phyloP scores from a whole-genome alignment of 23 tunicate species.

The Corella eumyota region DNA sequence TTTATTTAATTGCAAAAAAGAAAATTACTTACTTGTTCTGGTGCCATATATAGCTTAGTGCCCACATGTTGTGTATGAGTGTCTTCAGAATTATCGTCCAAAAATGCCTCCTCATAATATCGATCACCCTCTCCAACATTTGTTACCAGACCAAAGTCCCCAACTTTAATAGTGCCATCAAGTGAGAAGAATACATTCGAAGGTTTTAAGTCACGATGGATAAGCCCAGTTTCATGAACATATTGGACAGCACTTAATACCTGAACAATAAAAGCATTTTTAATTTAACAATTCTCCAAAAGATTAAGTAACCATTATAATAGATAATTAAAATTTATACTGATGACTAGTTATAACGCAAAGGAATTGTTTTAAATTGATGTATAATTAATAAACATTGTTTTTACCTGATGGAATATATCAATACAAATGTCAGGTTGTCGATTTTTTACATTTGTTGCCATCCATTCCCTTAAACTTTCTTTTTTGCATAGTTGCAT shows the following conservation, averaged over 20 bases:
- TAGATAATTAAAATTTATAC: too few species aligned
- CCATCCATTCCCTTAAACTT: conserved; percentile 62
- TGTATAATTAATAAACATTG: neutral
- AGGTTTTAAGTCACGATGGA: conserved; percentile 89
- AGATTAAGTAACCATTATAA: too few species aligned
- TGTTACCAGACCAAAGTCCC: conserved; percentile 87
- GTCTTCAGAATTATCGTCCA: conserved; percentile 1
- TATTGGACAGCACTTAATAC: conserved; percentile 73
- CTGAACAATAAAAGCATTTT: too few species aligned
- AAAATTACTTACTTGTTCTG: conserved; percentile 48
- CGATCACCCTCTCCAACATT: conserved; percentile 19
- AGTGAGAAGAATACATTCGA: conserved; percentile 86
- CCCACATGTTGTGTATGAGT: conserved; percentile 74
- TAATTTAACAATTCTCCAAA: too few species aligned
- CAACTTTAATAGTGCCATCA: conserved; percentile 76
- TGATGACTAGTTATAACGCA: too few species aligned
- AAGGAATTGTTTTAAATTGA: too few species aligned
- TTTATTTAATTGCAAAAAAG: too few species aligned
- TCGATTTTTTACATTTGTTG: conserved; percentile 16
- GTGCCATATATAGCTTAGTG: conserved; percentile 89
- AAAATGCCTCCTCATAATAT: neutral
- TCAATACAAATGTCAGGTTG: conserved; percentile 18
- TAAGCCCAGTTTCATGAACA: conserved; percentile 55
- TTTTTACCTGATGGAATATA: conserved; percentile 46
- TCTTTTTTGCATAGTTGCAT: conserved; percentile 84